These are phyloP conservation scores for Rotaria socialis DNA, from an alignment of 2,888 invertebrate species.

Conservation along the genomic window DNA sequence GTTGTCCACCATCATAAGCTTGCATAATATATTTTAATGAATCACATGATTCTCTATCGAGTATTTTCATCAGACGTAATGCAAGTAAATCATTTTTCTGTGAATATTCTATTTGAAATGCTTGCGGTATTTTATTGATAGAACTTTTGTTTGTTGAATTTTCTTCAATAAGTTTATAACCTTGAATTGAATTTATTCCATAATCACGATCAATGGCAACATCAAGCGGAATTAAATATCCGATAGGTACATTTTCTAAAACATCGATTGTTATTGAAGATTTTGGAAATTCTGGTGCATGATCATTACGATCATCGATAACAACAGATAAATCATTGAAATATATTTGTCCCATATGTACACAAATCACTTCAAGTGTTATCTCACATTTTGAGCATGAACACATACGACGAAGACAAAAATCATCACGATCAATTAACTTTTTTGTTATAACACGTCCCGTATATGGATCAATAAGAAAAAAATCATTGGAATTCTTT, in stretches of 20 bases:
- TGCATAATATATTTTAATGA: neutral
- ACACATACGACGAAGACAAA: slow-evolving; percentile 21
- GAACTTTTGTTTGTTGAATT: neutral
- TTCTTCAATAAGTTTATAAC: slow-evolving; percentile 9
- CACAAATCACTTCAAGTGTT: neutral
- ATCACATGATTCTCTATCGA: neutral
- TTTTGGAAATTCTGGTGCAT: slow-evolving; percentile 20
- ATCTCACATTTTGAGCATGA: neutral
- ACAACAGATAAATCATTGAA: slow-evolving; percentile 13
- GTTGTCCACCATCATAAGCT: slow-evolving; percentile 31
- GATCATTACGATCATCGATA: slow-evolving; percentile 31
- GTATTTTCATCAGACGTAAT: slow-evolving; percentile 6
- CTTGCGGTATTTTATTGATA: neutral
- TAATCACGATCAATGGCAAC: slow-evolving; percentile 22
- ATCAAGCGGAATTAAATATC: slow-evolving; percentile 2
- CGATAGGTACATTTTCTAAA: slow-evolving; percentile 35
- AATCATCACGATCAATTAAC: slow-evolving; percentile 37
- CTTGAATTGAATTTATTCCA: slow-evolving; percentile 22
- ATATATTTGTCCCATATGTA: neutral
- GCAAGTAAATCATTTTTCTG: slow-evolving; percentile 10
- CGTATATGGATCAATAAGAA: slow-evolving; percentile 37
- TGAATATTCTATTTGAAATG: slow-evolving; percentile 9
- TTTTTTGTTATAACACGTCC: slow-evolving; percentile 32
- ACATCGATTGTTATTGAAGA: neutral
- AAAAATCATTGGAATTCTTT: slow-evolving; percentile 9